A percentile compares a stretch with the other conserved stretches of the same genome.
Conservation (phyloP, 2,888 invertebrate genomes). For the Cosmorhoe ocellata region DNA sequence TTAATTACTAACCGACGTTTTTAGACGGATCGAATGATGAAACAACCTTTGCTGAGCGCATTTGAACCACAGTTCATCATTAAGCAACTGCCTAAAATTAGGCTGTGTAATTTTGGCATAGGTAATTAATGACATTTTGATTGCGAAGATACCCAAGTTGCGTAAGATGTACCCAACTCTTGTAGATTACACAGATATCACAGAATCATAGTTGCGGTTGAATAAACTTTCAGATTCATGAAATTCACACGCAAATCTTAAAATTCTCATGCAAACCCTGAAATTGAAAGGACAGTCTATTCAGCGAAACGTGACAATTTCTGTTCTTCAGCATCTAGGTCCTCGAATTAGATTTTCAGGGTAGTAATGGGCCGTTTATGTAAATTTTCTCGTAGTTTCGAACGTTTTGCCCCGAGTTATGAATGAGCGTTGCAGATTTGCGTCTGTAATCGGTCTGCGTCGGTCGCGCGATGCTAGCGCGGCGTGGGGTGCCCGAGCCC, state of each 20-base stretch:
- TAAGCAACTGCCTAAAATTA: constrained; percentile 32
- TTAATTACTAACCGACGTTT: constrained; percentile 49
- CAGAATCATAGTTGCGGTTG: neutral
- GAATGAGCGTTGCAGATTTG: constrained; percentile 69
- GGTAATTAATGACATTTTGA: constrained; percentile 27
- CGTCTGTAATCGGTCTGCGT: constrained; percentile 55
- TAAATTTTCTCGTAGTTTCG: constrained; percentile 58
- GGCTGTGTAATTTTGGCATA: constrained; percentile 17
- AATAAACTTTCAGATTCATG: constrained; percentile 15
- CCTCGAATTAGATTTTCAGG: constrained; percentile 57
- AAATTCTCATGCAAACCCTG: constrained; percentile 27
- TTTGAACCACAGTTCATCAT: constrained; percentile 41
- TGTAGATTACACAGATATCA: neutral
- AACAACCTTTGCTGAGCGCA: constrained; percentile 37
- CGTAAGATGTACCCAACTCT: constrained; percentile 13
- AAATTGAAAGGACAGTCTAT: constrained; percentile 33
- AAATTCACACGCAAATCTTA: constrained; percentile 13
- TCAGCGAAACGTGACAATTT: constrained; percentile 40
- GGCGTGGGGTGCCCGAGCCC: constrained; percentile 34
- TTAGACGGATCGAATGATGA: constrained; percentile 42
- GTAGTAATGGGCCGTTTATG: constrained; percentile 68
- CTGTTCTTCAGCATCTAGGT: constrained; percentile 47
- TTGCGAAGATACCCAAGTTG: constrained; percentile 25
- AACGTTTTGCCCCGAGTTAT: constrained; percentile 65
- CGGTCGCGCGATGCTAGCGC: constrained; percentile 2